phyloP scores from a whole-genome alignment of 2,888 invertebrate species.

The Taphrorychus bicolor region DNA sequence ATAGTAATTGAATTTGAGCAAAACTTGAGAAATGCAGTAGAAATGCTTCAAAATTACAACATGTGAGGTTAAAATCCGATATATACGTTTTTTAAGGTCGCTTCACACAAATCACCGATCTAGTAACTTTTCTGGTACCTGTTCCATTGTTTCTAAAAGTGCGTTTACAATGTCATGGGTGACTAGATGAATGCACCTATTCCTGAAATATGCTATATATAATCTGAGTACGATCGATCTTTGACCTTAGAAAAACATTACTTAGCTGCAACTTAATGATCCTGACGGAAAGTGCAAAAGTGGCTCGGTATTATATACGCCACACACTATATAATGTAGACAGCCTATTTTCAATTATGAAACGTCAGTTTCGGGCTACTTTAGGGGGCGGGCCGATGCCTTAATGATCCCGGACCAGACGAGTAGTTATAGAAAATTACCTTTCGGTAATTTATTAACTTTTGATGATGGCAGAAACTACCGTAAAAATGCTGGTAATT shows the following conservation, averaged over 20 bases:
- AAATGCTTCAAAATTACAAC: too few relatives aligned
- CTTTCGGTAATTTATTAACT: constrained; percentile 24
- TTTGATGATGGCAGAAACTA: constrained; percentile 22
- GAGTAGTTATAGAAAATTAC: constrained; percentile 16
- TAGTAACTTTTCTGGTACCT: too few relatives aligned
- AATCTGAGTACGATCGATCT: background rate
- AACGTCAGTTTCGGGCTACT: constrained; percentile 20
- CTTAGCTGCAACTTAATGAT: background rate
- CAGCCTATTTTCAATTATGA: constrained; percentile 17
- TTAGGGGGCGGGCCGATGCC: constrained; percentile 16
- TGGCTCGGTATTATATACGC: background rate
- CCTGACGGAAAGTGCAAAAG: background rate
- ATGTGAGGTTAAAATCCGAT: background rate
- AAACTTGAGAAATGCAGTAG: background rate
- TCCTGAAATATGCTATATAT: background rate
- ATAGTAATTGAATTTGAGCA: too few relatives aligned
- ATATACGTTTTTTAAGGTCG: too few relatives aligned
- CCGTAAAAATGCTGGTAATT: constrained; percentile 16
- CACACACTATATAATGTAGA: background rate
- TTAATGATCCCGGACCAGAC: constrained; percentile 11
- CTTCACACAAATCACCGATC: too few relatives aligned
- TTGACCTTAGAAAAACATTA: background rate
- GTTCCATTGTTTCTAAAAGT: too few relatives aligned
- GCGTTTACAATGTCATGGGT: too few relatives aligned
- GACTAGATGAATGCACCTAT: too few relatives aligned